Percentiles rank a stretch among this genome's conserved stretches.
Evolutionary conservation across 2,113 vertebrate genomes (phyloP).

Genomic region (Phocoena sinus): DNA sequence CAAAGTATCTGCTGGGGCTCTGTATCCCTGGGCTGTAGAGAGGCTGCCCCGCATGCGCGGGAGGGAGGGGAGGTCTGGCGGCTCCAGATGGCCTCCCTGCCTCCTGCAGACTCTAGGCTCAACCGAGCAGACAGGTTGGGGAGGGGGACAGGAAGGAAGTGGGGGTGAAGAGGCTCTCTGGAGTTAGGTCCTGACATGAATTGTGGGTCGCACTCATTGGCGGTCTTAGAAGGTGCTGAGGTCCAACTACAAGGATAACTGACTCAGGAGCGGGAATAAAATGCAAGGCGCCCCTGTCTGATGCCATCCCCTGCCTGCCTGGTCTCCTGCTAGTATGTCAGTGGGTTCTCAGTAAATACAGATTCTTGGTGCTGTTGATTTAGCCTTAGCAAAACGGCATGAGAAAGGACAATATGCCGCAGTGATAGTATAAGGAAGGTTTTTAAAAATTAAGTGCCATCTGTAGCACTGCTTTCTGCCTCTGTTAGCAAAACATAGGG

Average conservation of each 20-base stretch:
- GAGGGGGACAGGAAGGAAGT: background rate
- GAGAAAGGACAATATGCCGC: background rate
- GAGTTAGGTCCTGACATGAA: background rate
- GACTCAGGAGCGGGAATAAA: background rate
- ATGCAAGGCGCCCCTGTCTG: rapidly evolving
- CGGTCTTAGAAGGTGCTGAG: background rate
- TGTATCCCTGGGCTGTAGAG: background rate
- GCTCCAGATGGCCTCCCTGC: background rate
- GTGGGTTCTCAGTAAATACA: background rate
- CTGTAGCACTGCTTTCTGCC: too few relatives aligned
- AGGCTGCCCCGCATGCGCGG: background rate
- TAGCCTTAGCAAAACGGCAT: background rate
- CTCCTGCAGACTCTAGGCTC: background rate
- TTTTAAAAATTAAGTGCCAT: too few relatives aligned
- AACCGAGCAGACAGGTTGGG: background rate
- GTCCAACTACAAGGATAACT: background rate
- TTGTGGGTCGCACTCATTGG: background rate
- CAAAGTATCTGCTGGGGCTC: background rate
- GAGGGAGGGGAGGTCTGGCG: background rate
- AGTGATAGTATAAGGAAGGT: background rate
- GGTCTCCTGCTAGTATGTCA: background rate
- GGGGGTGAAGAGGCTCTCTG: background rate
- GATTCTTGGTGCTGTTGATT: background rate
- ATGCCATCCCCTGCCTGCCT: rapidly evolving
- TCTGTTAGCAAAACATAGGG: background rate